A percentile compares a stretch with the other conserved stretches of the same genome.
phyloP scores from a whole-genome alignment of 2,113 vertebrate genomes.

The Grus americana region DNA sequence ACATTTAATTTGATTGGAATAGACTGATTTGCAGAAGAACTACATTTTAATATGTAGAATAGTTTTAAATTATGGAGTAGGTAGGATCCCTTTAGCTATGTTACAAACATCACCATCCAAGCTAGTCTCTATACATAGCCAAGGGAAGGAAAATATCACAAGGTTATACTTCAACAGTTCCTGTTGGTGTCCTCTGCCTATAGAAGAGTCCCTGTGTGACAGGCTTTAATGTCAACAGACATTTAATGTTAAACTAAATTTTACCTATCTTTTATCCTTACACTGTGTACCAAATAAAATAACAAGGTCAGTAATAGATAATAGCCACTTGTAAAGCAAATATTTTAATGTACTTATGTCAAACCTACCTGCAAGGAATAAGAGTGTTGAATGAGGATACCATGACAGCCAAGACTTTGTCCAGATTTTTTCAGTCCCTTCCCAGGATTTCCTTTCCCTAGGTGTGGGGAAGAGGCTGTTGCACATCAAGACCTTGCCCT shows the following conservation, averaged over 20 bases:
- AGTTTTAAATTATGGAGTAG: background rate
- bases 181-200: background rate
- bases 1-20: background rate
- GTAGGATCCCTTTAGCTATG: background rate
- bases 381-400: background rate
- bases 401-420: background rate
- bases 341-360: background rate
- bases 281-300: background rate
- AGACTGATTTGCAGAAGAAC: background rate
- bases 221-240: background rate
- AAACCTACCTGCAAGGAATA: background rate
- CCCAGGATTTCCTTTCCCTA: background rate
- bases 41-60: background rate
- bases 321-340: background rate
- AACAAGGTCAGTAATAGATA: background rate
- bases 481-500: background rate
- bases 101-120: background rate
- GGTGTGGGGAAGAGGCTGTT: background rate
- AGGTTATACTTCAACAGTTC: background rate
- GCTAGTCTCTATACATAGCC: background rate
- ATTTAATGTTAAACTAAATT: background rate
- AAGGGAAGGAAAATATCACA: accelerated
- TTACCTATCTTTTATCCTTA: background rate
- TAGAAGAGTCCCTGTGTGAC: background rate
- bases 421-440: background rate